These are phyloP conservation scores for Fragum sueziense DNA, from an alignment of 2,888 invertebrate genomes.

Conservation along the genomic window DNA sequence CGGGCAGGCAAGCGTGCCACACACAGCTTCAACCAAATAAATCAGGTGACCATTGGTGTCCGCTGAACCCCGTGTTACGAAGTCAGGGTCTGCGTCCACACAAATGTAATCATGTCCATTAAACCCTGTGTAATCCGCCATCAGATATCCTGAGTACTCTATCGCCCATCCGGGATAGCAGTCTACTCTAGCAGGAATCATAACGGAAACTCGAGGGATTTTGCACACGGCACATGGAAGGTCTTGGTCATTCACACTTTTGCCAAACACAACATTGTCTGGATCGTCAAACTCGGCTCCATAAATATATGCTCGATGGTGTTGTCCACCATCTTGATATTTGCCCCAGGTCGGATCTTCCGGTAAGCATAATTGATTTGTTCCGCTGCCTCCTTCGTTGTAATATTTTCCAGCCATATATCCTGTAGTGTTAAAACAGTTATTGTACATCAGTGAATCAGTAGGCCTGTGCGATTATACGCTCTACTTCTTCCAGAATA, in stretches of 20 bases:
- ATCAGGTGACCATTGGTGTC: too few relatives aligned
- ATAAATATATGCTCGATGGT: background rate
- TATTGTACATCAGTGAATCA: too few relatives aligned
- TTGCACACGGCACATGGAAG: slow-evolving; percentile 14
- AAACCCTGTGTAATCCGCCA: background rate
- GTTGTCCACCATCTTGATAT: background rate
- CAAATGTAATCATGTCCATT: background rate
- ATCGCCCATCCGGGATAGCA: background rate
- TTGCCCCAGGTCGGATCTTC: slow-evolving; percentile 3
- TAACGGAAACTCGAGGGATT: background rate
- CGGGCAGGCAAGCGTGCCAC: background rate
- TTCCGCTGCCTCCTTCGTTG: background rate
- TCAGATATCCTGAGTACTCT: background rate
- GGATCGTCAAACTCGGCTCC: background rate
- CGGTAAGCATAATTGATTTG: background rate
- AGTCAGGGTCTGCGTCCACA: slow-evolving; percentile 2
- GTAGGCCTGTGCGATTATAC: too few relatives aligned
- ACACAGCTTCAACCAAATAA: background rate
- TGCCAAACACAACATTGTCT: background rate
- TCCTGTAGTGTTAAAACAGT: background rate
- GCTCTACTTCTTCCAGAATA: too few relatives aligned
- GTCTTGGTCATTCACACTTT: background rate
- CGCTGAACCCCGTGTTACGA: background rate
- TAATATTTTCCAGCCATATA: background rate
- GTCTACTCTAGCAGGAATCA: background rate